Evolutionary conservation across 2,888 invertebrate genomes (phyloP).

Genomic region (Drosophila melanosoma): DNA sequence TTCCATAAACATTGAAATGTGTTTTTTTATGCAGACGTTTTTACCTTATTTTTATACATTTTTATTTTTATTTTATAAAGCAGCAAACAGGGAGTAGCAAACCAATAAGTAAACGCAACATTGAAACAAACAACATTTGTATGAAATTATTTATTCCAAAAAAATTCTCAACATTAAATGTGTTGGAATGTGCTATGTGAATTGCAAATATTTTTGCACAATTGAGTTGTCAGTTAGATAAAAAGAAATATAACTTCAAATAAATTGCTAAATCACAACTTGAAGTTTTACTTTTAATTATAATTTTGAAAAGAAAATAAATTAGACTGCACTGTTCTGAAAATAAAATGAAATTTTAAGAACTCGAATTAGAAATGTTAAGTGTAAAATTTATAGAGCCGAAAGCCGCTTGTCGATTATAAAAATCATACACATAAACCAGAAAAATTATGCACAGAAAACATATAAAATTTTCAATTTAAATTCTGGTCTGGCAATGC

Average conservation of each 20-base stretch:
- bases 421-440: background rate
- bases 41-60: background rate
- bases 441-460: background rate
- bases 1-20: constrained; percentile 50
- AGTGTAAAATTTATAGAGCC: background rate
- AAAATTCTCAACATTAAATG: constrained; percentile 13
- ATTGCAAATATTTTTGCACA: background rate
- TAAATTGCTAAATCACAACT: background rate
- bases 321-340: background rate
- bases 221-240: background rate
- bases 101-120: constrained; percentile 32
- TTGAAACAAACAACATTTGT: constrained; percentile 2
- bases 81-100: constrained; percentile 32
- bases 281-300: background rate
- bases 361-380: background rate
- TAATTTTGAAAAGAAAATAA: background rate
- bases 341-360: background rate
- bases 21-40: constrained; percentile 7
- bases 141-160: constrained; percentile 17
- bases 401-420: background rate
- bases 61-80: constrained; percentile 22
- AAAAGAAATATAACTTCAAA: background rate
- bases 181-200: background rate
- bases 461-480: background rate
- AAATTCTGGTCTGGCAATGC: background rate